Conservation (phyloP, 2,888 invertebrate species). For the Erpobdella octoculata region DNA sequence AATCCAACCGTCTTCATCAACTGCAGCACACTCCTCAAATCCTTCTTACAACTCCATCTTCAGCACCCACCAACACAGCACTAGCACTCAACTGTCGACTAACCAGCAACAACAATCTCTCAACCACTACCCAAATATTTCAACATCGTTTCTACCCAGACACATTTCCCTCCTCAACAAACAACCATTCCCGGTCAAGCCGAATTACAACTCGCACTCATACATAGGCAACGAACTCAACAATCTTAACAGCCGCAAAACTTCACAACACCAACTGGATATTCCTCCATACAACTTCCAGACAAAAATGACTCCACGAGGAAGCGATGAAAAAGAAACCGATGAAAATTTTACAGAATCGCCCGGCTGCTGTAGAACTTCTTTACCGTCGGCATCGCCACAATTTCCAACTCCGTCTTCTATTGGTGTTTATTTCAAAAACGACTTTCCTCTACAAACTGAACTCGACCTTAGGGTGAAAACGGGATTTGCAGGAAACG, state of each 20-base stretch:
- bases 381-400: background rate
- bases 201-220: background rate
- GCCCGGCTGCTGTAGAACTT: background rate
- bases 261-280: background rate
- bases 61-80: conserved; percentile 8
- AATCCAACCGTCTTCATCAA: background rate
- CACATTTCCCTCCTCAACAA: conserved; percentile 23
- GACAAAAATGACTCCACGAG: background rate
- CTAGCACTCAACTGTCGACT: background rate
- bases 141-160: conserved; percentile 8
- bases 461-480: conserved; percentile 22
- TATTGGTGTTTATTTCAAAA: no score
- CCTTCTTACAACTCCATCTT: background rate
- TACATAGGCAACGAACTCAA: background rate
- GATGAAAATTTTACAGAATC: background rate
- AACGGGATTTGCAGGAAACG: background rate
- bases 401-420: no score
- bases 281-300: background rate
- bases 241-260: background rate
- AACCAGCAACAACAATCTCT: background rate
- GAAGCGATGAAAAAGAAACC: background rate
- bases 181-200: background rate
- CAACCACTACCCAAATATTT: background rate
- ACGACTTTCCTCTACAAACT: background rate
- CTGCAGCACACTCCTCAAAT: background rate